These are phyloP conservation scores for Volucella bombylans DNA, from an alignment of 2,888 invertebrate genomes.

Conservation along the genomic window DNA sequence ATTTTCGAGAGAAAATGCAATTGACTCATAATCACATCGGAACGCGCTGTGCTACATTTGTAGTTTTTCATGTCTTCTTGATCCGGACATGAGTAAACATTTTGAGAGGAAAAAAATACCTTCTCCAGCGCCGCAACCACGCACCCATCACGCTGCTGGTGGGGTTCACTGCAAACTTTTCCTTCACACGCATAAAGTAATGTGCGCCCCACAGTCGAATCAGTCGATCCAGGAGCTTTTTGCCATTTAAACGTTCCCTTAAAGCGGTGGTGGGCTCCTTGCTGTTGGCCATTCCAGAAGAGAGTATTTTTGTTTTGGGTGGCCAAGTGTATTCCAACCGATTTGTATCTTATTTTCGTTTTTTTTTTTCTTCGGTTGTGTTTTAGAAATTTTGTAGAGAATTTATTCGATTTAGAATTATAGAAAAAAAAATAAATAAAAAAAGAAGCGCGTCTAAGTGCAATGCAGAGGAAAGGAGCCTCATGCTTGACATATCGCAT, in stretches of 20 bases:
- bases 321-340: slow-evolving; percentile 68
- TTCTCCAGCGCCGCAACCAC: slow-evolving; percentile 41
- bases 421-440: slow-evolving; percentile 1
- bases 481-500: slow-evolving; percentile 35
- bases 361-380: slow-evolving; percentile 16
- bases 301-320: slow-evolving; percentile 73
- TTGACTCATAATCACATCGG: slow-evolving; percentile 65
- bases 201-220: slow-evolving; percentile 70
- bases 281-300: slow-evolving; percentile 63
- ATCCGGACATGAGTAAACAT: slow-evolving; percentile 51
- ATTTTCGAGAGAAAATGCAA: slow-evolving; percentile 37
- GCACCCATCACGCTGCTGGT: slow-evolving; percentile 47
- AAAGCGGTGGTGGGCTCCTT: slow-evolving; percentile 63
- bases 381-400: slow-evolving; percentile 12
- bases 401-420: slow-evolving; percentile 27
- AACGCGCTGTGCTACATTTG: slow-evolving; percentile 46
- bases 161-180: slow-evolving; percentile 69
- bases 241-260: slow-evolving; percentile 72
- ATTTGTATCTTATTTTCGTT: slow-evolving; percentile 49
- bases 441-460: slow-evolving; percentile 13
- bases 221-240: slow-evolving; percentile 74
- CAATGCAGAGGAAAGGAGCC: slow-evolving; percentile 31
- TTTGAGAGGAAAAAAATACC: slow-evolving; percentile 49
- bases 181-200: slow-evolving; percentile 70
- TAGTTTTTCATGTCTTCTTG: slow-evolving; percentile 44